These are phyloP conservation scores for Nannoperca obscura DNA, from an alignment of 2,797 vertebrate genomes.

Conservation along the genomic window DNA sequence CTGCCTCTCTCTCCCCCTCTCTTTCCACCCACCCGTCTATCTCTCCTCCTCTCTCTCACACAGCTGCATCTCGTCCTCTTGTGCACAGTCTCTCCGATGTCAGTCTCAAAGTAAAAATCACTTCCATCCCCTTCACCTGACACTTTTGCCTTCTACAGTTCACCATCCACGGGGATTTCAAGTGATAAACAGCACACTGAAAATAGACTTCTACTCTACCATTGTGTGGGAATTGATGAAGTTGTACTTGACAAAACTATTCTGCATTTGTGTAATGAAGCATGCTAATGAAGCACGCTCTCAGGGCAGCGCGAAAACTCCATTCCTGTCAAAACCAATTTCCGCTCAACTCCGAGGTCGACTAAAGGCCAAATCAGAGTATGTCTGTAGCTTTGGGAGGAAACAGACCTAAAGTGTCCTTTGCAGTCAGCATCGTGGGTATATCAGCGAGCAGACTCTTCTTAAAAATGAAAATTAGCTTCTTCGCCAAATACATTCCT, in stretches of 20 bases:
- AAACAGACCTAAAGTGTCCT: conserved; percentile 65
- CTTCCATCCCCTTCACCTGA: conserved; percentile 53
- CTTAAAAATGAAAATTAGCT: conserved; percentile 34
- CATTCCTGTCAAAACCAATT: conserved; percentile 71
- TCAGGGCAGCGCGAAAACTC: conserved; percentile 55
- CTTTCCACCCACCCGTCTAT: conserved; percentile 35
- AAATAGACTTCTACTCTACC: conserved; percentile 36
- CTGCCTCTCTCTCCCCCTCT: neutral
- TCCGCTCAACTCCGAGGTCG: conserved; percentile 64
- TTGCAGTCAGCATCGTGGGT: conserved; percentile 29
- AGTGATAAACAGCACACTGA: conserved; percentile 47
- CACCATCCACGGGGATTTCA: conserved; percentile 25
- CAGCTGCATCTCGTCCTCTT: conserved; percentile 33
- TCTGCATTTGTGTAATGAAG: conserved; percentile 72
- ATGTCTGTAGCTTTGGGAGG: conserved; percentile 57
- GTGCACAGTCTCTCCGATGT: conserved; percentile 17
- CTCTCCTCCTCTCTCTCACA: conserved; percentile 12
- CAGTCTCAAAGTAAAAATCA: conserved; percentile 53
- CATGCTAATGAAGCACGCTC: conserved; percentile 67
- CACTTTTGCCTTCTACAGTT: conserved; percentile 41
- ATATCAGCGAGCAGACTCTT: conserved; percentile 18
- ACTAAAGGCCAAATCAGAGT: conserved; percentile 59
- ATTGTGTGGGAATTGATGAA: conserved; percentile 53
- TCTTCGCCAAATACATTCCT: conserved; percentile 30
- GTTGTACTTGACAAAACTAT: conserved; percentile 55